Evolutionary conservation across 64 coral and sea anemone genomes (phyloP), one percentile per base, ranked within the genome.

Genomic region (Cladopsammia gracilis): DNA sequence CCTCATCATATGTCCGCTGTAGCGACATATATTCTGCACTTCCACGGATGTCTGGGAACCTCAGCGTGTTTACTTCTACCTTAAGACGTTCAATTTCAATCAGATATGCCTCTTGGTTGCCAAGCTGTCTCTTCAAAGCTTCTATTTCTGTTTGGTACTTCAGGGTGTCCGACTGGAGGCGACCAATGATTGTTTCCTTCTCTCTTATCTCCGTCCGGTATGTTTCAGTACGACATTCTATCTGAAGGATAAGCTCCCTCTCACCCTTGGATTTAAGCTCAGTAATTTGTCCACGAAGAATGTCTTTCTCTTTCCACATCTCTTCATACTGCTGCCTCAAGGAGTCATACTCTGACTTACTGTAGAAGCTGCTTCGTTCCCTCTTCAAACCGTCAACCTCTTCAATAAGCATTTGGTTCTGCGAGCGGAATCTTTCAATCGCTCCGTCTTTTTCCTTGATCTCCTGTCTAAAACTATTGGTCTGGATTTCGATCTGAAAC

Each of bases 181-280:
- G 85, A 60, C 13, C 43, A 25, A 93, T 88, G 45, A 78, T 70
- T 3, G 58, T 19, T 6, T 93, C 83, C 24, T 93, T 93, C 48
- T 79, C 84, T 26, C 77, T 70, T 62, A 93, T 78, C 25, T 93
- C 91, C 11, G 85, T 93, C 15, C 85, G 71, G 60, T 88, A 93
- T 4, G 76, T 62, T 79, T 71, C 91, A 15, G 86, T 73, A 44
- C 91, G 91, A 23, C 75, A 88, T 60, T 93, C 91, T 5, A 93
- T 79, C 51, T 93, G 83, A 14, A 58, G 50, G 22, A 83, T 77
- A 1, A 77, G 13, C 20, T 93, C 86, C 25, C 85, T 83, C 58
- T 93, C 82, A 25, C 59, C 56, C 62, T 52, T 79, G 22, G 82
- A 68, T 46, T 88, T 93, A 13, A 54, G 45, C 48, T 86, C 73